Evolutionary conservation across 35 echinoderm and acorn worm genomes (phyloP), one percentile per base, ranked within the genome.

Genomic region (Apostichopus japonicus): DNA sequence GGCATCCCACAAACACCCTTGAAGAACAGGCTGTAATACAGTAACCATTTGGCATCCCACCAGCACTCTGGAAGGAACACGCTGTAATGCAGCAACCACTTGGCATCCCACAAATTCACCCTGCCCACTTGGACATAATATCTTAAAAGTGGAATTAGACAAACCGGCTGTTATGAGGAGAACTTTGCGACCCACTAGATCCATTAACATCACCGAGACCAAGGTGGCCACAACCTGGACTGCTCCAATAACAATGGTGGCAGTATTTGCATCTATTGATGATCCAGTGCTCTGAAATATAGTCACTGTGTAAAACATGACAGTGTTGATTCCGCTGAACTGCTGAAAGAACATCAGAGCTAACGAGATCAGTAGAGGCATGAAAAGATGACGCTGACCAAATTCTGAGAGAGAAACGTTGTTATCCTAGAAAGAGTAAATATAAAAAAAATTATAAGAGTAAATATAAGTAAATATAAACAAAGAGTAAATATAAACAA

Each of bases 241-340:
- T 2, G 84, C 95, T 23, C 93, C 95, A 8, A 99, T 59, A 44
- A 99, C 94, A 22, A 99, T 92, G 7, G 95, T 95, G 55, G 95
- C 91, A 14, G 81, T 72, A 25, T 99, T 89, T 19, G 93, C 21
- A 63, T 94, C 81, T 15, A 95, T 90, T 21, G 55, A 71, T 6
- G 87, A 57, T 5, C 72, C 93, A 16, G 95, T 92, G 53, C 86
- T 92, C 67, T 92, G 2, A 87, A 99, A 96, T 73, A 96, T 99
- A 13, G 90, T 80, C 3, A 96, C 95, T 6, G 95, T 93, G 86
- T 99, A 95, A 92, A 96, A 99, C 93, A 96, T 96, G 67, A 99
- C 95, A 16, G 97, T 95, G 23, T 99, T 99, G 83, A 99, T 99
- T 56, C 97, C 97, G 44, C 97, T 96, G 83, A 95, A 99, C 84